Base-by-base conservation (phyloP, 2,888 invertebrate genomes). In the Lepidocyrtoides sp. region DNA sequence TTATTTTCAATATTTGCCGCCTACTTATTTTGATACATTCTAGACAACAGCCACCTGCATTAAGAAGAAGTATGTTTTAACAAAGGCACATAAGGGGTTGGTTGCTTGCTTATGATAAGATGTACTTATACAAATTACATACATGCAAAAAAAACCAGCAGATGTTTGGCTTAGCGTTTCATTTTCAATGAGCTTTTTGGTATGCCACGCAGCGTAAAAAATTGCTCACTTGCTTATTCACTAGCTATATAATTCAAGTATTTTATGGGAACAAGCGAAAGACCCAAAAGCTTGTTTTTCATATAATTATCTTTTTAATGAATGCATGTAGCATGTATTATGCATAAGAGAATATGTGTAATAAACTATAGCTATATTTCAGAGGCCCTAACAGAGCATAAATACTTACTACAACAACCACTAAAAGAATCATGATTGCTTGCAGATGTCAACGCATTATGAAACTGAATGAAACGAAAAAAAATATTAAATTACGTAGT, bases 151-250 rank as follows among this genome's bases (percentile, higher is more conserved):
- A 12, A 20, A 57, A 20, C 7, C 8, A 57, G 20, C 17, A 23
- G 20, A 57, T 23, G 20, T 20, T 23, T 7, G n/a, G 20, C 7
- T 7, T 23, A n/a, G n/a, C n/a, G n/a, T n/a, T 57, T 20, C 20
- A 57, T 57, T 57, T 57, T 20, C 57, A 57, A 57, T 57, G 57
- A 57, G 20, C 17, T 57, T 20, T 57, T n/a, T n/a, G 57, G 20
- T 17, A 72, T 0, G 10, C 23, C 14, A 23, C 44, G 17, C n/a
- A n/a, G n/a, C n/a, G 26, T 66, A 7, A 72, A 72, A 72, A 72
- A 72, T 41, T 36, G 7, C 72, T 72, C 72, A 72, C 41, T 72
- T 72, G 41, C 23, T 36, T 23, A 29, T 29, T 29, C n/a, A 63
- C 5, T 4, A 14, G 26, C 3, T 63, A 29, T 63, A 60, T 60